These are phyloP conservation scores for Pristionchus maxplancki DNA, from an alignment of 2,888 invertebrate species.

Conservation along the genomic window DNA sequence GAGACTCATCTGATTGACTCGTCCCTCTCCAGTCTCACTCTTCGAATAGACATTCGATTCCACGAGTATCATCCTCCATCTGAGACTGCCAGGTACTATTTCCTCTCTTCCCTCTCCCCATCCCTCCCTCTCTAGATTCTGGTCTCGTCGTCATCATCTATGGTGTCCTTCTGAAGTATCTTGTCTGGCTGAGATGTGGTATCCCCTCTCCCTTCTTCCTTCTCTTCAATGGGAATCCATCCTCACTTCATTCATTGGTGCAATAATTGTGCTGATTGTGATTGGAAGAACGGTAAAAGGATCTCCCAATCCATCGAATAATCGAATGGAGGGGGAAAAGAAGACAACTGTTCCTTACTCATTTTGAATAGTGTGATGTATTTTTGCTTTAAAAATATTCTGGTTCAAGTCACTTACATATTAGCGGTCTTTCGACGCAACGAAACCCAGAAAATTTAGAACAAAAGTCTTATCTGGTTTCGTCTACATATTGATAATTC, in stretches of 20 bases:
- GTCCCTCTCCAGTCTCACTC: background rate
- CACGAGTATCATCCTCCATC: constrained; percentile 28
- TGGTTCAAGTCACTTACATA: too few relatives aligned
- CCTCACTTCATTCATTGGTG: background rate
- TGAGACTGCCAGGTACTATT: background rate
- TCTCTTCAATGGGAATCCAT: constrained; percentile 9
- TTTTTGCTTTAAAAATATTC: too few relatives aligned
- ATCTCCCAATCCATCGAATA: background rate
- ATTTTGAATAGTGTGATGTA: too few relatives aligned
- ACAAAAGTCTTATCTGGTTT: too few relatives aligned
- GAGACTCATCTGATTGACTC: background rate
- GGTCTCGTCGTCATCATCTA: constrained; percentile 4
- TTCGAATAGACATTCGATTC: constrained; percentile 17
- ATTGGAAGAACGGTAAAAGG: background rate
- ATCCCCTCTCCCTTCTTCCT: constrained; percentile 39
- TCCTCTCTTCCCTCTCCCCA: background rate
- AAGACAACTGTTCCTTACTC: background rate
- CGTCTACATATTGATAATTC: background rate
- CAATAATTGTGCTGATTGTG: background rate
- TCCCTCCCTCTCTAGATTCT: constrained; percentile 1
- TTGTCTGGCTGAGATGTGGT: constrained; percentile 39
- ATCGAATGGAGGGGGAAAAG: background rate
- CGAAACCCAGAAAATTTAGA: too few relatives aligned
- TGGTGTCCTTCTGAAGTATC: constrained; percentile 47
- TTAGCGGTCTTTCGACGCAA: too few relatives aligned